phyloP scores from a whole-genome alignment of 2,888 invertebrate species.

The Leptinotarsa rubiginosa region DNA sequence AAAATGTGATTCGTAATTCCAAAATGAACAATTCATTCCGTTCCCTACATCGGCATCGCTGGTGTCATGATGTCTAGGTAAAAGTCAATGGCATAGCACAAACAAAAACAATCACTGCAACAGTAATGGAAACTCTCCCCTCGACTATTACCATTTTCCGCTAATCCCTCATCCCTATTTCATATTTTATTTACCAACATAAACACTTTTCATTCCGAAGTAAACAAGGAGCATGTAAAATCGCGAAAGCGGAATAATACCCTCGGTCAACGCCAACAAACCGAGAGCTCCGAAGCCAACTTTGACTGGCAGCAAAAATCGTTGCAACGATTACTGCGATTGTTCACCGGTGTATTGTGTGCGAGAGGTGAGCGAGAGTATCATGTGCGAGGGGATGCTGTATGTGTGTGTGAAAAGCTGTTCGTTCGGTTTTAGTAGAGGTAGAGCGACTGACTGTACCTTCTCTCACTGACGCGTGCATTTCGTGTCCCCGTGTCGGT shows the following conservation, averaged over 20 bases:
- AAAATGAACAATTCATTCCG: too few relatives aligned
- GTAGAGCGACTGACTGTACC: constrained; percentile 41
- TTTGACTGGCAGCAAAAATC: constrained; percentile 42
- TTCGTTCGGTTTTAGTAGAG: constrained; percentile 40
- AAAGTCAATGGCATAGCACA: background rate
- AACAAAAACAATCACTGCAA: background rate
- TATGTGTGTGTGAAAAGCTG: constrained; percentile 39
- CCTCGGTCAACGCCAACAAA: constrained; percentile 23
- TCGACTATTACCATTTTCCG: background rate
- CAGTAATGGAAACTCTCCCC: constrained; percentile 11
- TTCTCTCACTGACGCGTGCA: constrained; percentile 39
- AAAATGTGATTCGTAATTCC: too few relatives aligned
- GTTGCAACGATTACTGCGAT: constrained; percentile 41
- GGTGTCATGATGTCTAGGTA: too few relatives aligned
- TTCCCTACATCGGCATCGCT: too few relatives aligned
- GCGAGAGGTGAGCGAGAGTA: constrained; percentile 22
- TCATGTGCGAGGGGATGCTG: constrained; percentile 33
- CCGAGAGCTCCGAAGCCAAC: constrained; percentile 29
- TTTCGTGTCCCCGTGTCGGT: constrained; percentile 38
- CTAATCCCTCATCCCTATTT: constrained; percentile 21
- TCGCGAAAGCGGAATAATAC: constrained; percentile 41
- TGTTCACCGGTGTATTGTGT: constrained; percentile 44
- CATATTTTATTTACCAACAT: constrained; percentile 37
- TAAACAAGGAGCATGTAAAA: constrained; percentile 33
- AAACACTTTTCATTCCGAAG: constrained; percentile 41